Conservation (phyloP, 1,140 invertebrate species). For the Plutomurus gul region DNA sequence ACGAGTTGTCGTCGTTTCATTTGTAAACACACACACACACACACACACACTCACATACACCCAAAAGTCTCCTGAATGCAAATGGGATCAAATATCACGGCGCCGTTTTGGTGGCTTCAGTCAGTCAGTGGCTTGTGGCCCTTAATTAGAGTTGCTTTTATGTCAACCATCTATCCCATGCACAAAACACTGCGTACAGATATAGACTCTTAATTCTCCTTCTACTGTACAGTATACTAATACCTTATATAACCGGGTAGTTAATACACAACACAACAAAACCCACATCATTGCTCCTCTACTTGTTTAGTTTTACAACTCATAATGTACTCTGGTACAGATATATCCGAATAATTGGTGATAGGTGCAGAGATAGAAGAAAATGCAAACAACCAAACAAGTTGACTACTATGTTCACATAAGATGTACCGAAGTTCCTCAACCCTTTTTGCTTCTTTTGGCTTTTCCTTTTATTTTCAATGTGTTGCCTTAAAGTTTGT, state of each 20-base stretch:
- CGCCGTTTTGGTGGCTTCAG: slow-evolving; percentile 38
- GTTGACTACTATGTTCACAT: too few relatives aligned
- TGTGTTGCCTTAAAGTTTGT: too few relatives aligned
- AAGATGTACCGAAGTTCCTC: neutral
- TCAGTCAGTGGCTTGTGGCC: slow-evolving; percentile 30
- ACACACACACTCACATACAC: too few relatives aligned
- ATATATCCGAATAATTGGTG: slow-evolving; percentile 20
- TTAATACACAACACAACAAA: neutral
- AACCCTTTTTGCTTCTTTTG: neutral
- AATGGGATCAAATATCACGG: slow-evolving; percentile 44
- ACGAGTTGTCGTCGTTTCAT: too few relatives aligned
- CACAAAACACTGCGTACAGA: neutral
- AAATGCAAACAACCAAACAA: too few relatives aligned
- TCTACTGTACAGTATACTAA: neutral
- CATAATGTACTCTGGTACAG: neutral
- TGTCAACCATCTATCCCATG: neutral
- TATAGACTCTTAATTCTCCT: neutral
- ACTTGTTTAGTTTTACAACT: neutral
- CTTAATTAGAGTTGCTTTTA: slow-evolving; percentile 38
- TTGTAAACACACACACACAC: too few relatives aligned
- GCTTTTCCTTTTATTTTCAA: neutral
- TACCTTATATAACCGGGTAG: neutral
- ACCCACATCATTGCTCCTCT: neutral
- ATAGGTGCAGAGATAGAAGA: neutral
- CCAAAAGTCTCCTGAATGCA: slow-evolving; percentile 37